Base-by-base conservation (phyloP, 2,113 vertebrate species). In the Promerops cafer region DNA sequence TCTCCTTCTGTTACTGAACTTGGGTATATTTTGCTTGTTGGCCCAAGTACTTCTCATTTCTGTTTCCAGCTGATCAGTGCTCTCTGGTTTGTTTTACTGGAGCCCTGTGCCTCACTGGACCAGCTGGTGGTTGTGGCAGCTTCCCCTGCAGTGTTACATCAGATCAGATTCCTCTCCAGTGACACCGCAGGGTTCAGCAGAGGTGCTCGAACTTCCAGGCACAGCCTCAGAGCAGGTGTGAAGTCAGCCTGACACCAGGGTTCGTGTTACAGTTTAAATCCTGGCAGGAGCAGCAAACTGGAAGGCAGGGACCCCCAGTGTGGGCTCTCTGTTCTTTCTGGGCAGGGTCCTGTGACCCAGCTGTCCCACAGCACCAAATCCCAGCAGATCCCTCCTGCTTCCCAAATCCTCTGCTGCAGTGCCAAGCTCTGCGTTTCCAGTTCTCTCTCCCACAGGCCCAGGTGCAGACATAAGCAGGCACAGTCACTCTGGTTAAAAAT, bases 131-230 rank as follows among this genome's bases (percentile, higher is more conserved):
- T 9, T 93, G 90, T 82, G 84, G 90, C 84, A 89, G 84, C 95
- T 82, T 93, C 84, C 65, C 74, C 47, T n/a, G 65, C 77, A 30
- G 56, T 0, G 33, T 69, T 60, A 39, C 82, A 64, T 79, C 78
- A 78, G 87, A 84, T 82, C 37, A 19, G 93, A 91, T 89, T 93
- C 66, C 53, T 37, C 93, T 50, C 91, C 18, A 52, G 72, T 84
- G 93, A 91, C 92, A 87, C 93, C 82, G 6, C 84, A 82, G 87
- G 70, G 72, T 75, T 96, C 90, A 87, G 84, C 65, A 42, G 80
- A 84, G 5, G 4, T 66, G 78, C 77, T 81, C 47, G 10, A 3
- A 11, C 81, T 84, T 84, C 56, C 81, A 93, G 95, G 87, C 69
- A 89, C 91, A 54, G 35, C 75, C 87, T 64, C 30, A 4, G 84